These are phyloP conservation scores for Ormia ochracea DNA, from an alignment of 2,888 invertebrate species.

Conservation along the genomic window DNA sequence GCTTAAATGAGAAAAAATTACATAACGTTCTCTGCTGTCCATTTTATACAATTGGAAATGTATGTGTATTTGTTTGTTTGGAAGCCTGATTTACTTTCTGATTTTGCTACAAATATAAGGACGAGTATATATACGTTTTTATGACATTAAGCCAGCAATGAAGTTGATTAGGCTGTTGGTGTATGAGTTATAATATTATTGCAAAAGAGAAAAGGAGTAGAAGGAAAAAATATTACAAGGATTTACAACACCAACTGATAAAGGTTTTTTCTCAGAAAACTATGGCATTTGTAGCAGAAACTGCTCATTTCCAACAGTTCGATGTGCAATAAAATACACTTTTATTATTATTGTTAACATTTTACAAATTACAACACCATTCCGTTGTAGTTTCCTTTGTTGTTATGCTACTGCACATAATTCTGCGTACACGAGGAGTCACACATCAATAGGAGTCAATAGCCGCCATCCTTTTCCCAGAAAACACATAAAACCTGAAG, in stretches of 20 bases:
- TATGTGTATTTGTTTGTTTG: not conserved
- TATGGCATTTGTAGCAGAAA: not conserved
- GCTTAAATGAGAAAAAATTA: not conserved
- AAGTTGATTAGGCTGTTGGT: constrained; percentile 18
- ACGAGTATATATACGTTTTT: not conserved
- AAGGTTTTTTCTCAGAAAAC: not conserved
- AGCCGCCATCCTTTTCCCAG: not conserved
- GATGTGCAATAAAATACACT: constrained; percentile 51
- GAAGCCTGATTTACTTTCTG: too few species aligned
- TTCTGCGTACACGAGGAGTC: not conserved
- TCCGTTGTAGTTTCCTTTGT: constrained; percentile 1
- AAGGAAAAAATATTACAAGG: not conserved
- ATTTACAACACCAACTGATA: constrained; percentile 17
- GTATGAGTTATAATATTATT: constrained; percentile 4
- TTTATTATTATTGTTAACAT: constrained; percentile 53
- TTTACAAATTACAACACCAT: constrained; percentile 29
- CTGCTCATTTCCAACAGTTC: not conserved
- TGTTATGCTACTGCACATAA: too few species aligned
- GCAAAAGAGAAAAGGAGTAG: not conserved
- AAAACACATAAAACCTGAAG: constrained; percentile 46
- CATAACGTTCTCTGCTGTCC: not conserved
- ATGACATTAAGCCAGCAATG: constrained; percentile 9
- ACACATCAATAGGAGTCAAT: constrained; percentile 28
- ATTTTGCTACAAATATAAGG: too few species aligned
- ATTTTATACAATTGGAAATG: constrained; percentile 38